Evolutionary conservation across 2,113 vertebrate genomes (phyloP).

Genomic region (Tyto alba): DNA sequence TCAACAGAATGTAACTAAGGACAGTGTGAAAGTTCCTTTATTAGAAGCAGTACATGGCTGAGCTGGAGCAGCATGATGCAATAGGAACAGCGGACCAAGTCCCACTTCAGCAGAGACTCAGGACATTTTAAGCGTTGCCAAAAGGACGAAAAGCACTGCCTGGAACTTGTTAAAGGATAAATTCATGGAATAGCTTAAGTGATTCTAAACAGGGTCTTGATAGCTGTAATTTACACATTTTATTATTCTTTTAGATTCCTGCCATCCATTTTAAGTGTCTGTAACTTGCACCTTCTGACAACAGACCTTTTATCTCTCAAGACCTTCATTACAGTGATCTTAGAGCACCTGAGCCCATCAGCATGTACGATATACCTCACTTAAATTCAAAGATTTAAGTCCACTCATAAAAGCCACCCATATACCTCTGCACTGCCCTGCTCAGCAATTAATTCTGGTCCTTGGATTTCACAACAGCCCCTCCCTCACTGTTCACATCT

Average conservation of each 20-base stretch:
- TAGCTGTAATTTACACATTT: not conserved
- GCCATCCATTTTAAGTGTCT: not conserved
- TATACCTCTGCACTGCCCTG: not conserved
- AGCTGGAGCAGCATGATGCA: not conserved
- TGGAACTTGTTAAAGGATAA: not conserved
- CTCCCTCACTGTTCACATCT: not conserved
- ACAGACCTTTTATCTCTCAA: not conserved
- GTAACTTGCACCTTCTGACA: not conserved
- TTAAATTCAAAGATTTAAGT: not conserved
- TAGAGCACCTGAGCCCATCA: not conserved
- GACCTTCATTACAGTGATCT: not conserved
- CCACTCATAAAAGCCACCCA: not conserved
- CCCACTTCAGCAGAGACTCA: not conserved
- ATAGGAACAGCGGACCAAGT: not conserved
- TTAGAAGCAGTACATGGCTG: not conserved
- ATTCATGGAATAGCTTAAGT: not conserved
- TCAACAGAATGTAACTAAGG: not conserved
- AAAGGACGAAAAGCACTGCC: not conserved
- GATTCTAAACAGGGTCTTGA: not conserved
- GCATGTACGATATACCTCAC: not conserved
- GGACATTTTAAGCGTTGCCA: not conserved
- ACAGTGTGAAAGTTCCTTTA: not conserved
- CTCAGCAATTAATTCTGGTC: not conserved
- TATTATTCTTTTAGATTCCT: not conserved
- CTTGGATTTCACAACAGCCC: not conserved